Evolutionary conservation across 2,797 vertebrate species (phyloP), one percentile per base, ranked within the genome.

Genomic region (Allobates femoralis): DNA sequence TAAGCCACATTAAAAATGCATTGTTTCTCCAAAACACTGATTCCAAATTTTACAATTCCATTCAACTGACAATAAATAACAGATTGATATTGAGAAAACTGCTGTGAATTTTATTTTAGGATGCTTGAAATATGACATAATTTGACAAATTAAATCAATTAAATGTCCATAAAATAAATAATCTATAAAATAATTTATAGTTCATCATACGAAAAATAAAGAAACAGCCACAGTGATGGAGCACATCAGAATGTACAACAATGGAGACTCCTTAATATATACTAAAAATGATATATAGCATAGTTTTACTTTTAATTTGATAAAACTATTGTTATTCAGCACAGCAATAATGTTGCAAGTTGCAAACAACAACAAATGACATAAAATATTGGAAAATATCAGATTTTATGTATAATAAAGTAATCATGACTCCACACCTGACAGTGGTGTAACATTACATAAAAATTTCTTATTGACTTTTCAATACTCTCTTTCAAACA

Each of bases 71-170:
- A 66, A 66, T 66, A 32, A 30, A 66, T 66, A 66, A 66, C 28
- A 66, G 28, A 32, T n/a, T 66, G 62, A 66, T 66, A 66, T 32
- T 66, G 62, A 32, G 62, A 3, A 18, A 16, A 66, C 62, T 66
- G 62, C 62, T 66, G 62, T 26, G 26, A 66, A 15, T 66, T 66
- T 30, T 66, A 66, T 66, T 66, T 66, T 66, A 32, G 11, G 28
- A 66, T 30, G 1, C 62, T 7, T 18, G 62, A 32, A 18, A 5
- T 30, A 66, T 11, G n/a, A 62, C 14, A 66, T 28, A 32, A 66
- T 32, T 66, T 66, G 62, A 66, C 28, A 32, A 66, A 66, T 66
- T 30, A 66, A 66, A 66, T 66, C 30, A 66, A 66, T 30, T 18
- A 66, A 66, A 66, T 66, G 30, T 62, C 11, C n/a, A 28, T 30